Base-by-base conservation (phyloP, 1,140 invertebrate genomes). In the Bombus pyrosoma region DNA sequence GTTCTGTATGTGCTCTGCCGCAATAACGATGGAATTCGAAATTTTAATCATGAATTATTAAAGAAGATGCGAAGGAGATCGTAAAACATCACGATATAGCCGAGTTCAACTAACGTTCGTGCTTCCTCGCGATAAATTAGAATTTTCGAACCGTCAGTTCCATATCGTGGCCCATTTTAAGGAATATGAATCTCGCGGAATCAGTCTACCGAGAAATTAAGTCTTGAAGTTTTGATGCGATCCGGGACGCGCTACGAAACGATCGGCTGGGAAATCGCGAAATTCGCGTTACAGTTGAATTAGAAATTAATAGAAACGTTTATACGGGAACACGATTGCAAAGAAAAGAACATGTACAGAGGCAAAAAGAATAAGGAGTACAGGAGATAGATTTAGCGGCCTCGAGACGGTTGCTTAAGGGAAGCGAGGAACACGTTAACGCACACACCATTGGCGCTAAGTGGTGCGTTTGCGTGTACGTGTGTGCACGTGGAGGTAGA, bases 401-500 rank as follows among this genome's bases (percentile, higher is more conserved):
- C 34, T 73, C 86, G 80, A 84, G 34, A 80, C 83, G 87, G 15
- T 74, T 88, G 83, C 84, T 90, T 87, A 89, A 90, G 88, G 85
- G 85, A 79, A 81, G 79, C 64, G 88, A 69, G 72, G 86, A 89
- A 69, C 81, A 53, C 83, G 79, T 90, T 87, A 78, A 91, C 81
- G 66, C 71, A 69, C 78, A 75, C 84, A 64, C 81, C 66, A 71
- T 3, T 57, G 71, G 39, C 34, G 75, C 76, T 85, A 85, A 86
- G 83, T 81, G 85, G 47, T 73, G 69, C 66, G 57, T 77, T 77
- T 22, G 34, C 59, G 39, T 32, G 59, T 66, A 15, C 22, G 25
- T 62, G 68, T 77, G 69, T 57, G 74, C 80, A 83, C 88, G 57
- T 72, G 73, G 83, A 89, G 86, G 87, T 88, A 91, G 90, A 93